A percentile compares a stretch with the other conserved stretches of the same genome.
These are phyloP conservation scores for Brachionus calyciflorus DNA, from an alignment of 1,140 invertebrate genomes.

Conservation along the genomic window DNA sequence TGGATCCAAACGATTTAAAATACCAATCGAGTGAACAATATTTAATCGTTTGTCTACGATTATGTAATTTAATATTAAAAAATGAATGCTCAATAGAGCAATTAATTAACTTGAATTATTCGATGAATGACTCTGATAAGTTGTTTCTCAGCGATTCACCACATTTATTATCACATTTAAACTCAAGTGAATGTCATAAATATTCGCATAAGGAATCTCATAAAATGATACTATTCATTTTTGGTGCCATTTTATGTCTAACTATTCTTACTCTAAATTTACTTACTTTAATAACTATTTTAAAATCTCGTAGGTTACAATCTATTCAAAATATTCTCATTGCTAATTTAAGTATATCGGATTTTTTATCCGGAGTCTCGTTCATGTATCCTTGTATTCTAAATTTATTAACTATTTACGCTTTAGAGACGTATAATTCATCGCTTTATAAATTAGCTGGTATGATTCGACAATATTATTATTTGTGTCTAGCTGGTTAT, in stretches of 20 bases:
- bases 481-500: conserved; percentile 34
- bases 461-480: conserved; percentile 27
- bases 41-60: neutral
- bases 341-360: conserved; percentile 23
- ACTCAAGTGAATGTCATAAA: conserved; percentile 36
- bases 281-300: conserved; percentile 12
- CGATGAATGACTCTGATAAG: neutral
- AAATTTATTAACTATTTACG: conserved; percentile 10
- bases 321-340: conserved; percentile 38
- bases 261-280: neutral
- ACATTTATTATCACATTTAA: conserved; percentile 26
- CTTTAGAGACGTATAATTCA: conserved; percentile 27
- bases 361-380: conserved; percentile 25
- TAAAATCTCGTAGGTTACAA: conserved; percentile 3
- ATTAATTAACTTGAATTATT: neutral
- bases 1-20: neutral
- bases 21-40: conserved; percentile 32
- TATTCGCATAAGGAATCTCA: conserved; percentile 23
- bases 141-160: neutral
- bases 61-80: conserved; percentile 26
- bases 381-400: conserved; percentile 39
- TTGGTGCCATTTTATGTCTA: conserved; percentile 1
- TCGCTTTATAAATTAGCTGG: neutral
- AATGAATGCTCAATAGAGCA: conserved; percentile 21
- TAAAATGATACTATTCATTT: conserved; percentile 19